A percentile compares a stretch with the other conserved stretches of the same genome.
Evolutionary conservation across 2,797 vertebrate genomes (phyloP).

Genomic region (Cyprinella venusta): DNA sequence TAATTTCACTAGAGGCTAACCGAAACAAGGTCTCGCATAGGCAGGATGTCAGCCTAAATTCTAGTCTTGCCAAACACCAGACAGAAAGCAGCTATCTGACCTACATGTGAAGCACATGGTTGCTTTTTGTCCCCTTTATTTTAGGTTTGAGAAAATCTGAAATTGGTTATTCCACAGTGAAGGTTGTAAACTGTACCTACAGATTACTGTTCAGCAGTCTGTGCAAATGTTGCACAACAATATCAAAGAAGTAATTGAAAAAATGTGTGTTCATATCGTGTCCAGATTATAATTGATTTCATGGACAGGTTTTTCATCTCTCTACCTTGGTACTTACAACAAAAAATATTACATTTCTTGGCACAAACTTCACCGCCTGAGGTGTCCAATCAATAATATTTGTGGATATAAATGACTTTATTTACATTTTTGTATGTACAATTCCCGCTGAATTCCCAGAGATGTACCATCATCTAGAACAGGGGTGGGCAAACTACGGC

Average conservation of each 20-base stretch:
- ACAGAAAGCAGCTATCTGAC: not conserved
- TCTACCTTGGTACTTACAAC: not conserved
- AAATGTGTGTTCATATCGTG: not conserved
- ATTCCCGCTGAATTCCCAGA: not conserved
- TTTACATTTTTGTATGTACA: not conserved
- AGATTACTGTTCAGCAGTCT: not conserved
- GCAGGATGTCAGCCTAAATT: not conserved
- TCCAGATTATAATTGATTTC: too few relatives aligned
- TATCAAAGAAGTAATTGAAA: not conserved
- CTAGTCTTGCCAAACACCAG: not conserved
- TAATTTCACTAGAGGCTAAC: constrained; percentile 63
- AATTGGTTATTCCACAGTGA: not conserved
- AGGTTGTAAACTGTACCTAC: not conserved
- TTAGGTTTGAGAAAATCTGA: not conserved
- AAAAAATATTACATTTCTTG: not conserved
- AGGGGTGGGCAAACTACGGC: too few relatives aligned
- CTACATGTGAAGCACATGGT: not conserved
- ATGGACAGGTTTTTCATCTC: not conserved
- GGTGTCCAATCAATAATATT: not conserved
- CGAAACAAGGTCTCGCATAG: not conserved
- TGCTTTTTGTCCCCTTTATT: not conserved
- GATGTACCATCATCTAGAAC: not conserved
- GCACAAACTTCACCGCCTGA: not conserved
- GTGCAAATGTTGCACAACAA: not conserved
- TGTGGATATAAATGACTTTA: not conserved